Conservation (phyloP, 1,140 invertebrate genomes). For the Pollicipes pollicipes region DNA sequence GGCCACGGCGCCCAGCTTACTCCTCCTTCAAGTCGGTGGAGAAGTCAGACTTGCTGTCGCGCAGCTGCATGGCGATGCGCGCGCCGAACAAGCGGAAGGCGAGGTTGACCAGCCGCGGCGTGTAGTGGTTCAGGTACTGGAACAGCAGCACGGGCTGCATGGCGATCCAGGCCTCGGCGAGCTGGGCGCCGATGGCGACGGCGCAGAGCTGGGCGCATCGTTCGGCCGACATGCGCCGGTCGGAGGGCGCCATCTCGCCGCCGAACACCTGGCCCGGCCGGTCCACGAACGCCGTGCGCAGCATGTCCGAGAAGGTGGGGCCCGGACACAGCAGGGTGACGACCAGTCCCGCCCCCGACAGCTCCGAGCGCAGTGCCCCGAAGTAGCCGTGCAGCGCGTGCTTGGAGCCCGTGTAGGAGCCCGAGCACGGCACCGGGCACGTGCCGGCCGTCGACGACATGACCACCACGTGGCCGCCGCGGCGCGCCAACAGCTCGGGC, state of each 20-base stretch:
- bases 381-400: constrained; percentile 68
- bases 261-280: constrained; percentile 35
- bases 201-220: constrained; percentile 53
- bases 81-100: not conserved
- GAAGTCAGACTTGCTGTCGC: not conserved
- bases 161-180: constrained; percentile 56
- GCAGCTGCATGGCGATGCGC: not conserved
- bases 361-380: constrained; percentile 41
- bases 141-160: constrained; percentile 41
- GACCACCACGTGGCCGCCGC: constrained; percentile 38
- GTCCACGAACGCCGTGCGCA: constrained; percentile 49
- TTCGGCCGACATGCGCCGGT: constrained; percentile 40
- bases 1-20: too few species aligned
- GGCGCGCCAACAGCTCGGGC: not conserved
- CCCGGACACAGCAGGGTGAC: constrained; percentile 59
- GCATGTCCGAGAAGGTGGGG: constrained; percentile 49
- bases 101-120: constrained; percentile 28
- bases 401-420: constrained; percentile 58
- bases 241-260: constrained; percentile 4
- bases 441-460: constrained; percentile 54
- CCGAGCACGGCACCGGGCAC: constrained; percentile 47
- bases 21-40: not conserved
- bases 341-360: constrained; percentile 35
- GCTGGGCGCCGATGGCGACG: constrained; percentile 53
- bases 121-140: constrained; percentile 43